Evolutionary conservation across 1,140 invertebrate genomes (phyloP).

Genomic region (Drosophila yakuba): DNA sequence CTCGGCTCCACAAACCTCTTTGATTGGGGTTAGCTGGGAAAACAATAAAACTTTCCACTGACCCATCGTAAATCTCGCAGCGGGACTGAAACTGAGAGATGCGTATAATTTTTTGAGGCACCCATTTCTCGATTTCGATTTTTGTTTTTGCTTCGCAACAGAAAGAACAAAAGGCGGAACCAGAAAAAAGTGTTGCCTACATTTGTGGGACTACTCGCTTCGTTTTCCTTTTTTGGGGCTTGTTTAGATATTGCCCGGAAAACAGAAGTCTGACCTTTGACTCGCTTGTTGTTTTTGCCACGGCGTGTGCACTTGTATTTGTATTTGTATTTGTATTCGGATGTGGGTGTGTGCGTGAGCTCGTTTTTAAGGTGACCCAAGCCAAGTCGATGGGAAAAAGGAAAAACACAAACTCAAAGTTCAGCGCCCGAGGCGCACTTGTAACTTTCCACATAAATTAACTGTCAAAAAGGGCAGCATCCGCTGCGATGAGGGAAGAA

Average conservation of each 20-base stretch:
- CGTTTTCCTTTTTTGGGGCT: slow-evolving; percentile 9
- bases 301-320: slow-evolving; percentile 1
- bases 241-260: slow-evolving; percentile 27
- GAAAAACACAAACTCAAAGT: slow-evolving; percentile 53
- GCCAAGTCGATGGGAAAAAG: neutral
- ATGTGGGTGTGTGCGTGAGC: slow-evolving; percentile 18
- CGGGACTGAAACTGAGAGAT: slow-evolving; percentile 33
- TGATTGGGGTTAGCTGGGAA: slow-evolving; percentile 39
- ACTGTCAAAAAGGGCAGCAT: slow-evolving; percentile 73
- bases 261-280: slow-evolving; percentile 75
- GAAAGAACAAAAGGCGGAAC: slow-evolving; percentile 11
- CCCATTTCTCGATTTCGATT: slow-evolving; percentile 1
- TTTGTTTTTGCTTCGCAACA: slow-evolving; percentile 22
- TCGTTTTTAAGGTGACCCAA: slow-evolving; percentile 48
- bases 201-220: slow-evolving; percentile 38
- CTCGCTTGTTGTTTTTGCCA: slow-evolving; percentile 52
- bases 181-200: slow-evolving; percentile 53
- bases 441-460: slow-evolving; percentile 82
- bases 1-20: slow-evolving; percentile 10
- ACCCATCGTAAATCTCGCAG: slow-evolving; percentile 77
- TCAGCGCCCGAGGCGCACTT: slow-evolving; percentile 68
- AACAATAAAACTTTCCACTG: slow-evolving; percentile 75
- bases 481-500: neutral
- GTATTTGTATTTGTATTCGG: neutral
- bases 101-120: slow-evolving; percentile 54